phyloP scores from a whole-genome alignment of 2,797 vertebrate genomes.

The Dendrocincla fuliginosa region DNA sequence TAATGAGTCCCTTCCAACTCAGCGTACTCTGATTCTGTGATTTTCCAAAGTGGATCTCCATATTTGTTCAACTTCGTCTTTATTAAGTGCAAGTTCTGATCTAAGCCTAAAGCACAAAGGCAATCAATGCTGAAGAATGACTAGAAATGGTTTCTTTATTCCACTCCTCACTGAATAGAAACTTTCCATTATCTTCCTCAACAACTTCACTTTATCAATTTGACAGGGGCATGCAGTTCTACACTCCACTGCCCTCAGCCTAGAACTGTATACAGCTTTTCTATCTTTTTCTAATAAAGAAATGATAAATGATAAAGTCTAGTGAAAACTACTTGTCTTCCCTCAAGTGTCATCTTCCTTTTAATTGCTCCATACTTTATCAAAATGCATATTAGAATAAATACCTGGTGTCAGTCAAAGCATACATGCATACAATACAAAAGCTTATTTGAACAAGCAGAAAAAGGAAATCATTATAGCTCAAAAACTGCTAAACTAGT shows the following conservation, averaged over 20 bases:
- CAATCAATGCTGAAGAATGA: conserved; percentile 96
- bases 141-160: conserved; percentile 92
- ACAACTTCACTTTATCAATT: conserved; percentile 97
- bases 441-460: neutral
- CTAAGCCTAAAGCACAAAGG: conserved; percentile 79
- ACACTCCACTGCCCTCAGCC: conserved; percentile 86
- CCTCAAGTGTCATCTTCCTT: conserved; percentile 7
- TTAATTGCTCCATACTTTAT: conserved; percentile 32
- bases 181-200: conserved; percentile 97
- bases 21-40: neutral
- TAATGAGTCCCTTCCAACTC: neutral
- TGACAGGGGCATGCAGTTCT: conserved; percentile 90
- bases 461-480: neutral
- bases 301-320: conserved; percentile 78
- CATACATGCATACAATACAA: neutral
- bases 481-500: conserved; percentile 8
- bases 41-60: conserved; percentile 42
- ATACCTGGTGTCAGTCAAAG: neutral
- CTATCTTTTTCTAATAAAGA: conserved; percentile 79
- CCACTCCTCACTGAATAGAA: conserved; percentile 90
- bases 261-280: conserved; percentile 80
- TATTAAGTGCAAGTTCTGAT: conserved; percentile 78
- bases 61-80: conserved; percentile 76
- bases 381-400: conserved; percentile 9
- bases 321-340: conserved; percentile 64